A percentile compares a stretch with the other conserved stretches of the same genome.
These are phyloP conservation scores for Meta bourneti DNA, from an alignment of 2,888 invertebrate species.

Conservation along the genomic window DNA sequence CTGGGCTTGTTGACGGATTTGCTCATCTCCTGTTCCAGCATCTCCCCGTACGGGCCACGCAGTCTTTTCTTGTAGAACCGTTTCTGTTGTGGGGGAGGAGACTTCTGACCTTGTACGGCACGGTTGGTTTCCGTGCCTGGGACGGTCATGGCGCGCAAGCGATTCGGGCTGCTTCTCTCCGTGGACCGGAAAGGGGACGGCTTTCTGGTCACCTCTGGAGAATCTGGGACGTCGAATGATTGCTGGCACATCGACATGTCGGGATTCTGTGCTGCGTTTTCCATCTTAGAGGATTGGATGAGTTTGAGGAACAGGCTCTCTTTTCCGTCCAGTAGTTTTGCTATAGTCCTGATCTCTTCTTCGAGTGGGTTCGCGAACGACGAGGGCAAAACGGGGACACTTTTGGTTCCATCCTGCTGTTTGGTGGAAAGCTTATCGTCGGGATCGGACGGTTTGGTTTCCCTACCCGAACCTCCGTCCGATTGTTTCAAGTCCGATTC, in stretches of 20 bases:
- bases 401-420: conserved; percentile 19
- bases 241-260: neutral
- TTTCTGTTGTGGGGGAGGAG: conserved; percentile 78
- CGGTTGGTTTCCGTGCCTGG: conserved; percentile 45
- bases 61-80: conserved; percentile 89
- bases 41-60: conserved; percentile 89
- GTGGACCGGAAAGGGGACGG: neutral
- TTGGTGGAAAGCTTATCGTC: neutral
- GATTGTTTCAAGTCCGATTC: conserved; percentile 3
- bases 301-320: conserved; percentile 66
- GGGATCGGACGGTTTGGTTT: neutral
- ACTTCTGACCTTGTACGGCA: neutral
- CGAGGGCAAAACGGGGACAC: conserved; percentile 30
- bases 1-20: conserved; percentile 82
- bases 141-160: conserved; percentile 62
- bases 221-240: neutral
- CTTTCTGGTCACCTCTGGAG: conserved; percentile 1
- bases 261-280: conserved; percentile 1
- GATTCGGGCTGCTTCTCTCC: conserved; percentile 56
- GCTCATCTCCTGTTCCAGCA: conserved; percentile 90
- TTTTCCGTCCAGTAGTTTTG: conserved; percentile 63
- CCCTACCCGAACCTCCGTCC: neutral
- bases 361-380: conserved; percentile 47
- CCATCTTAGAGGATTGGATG: conserved; percentile 61
- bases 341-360: conserved; percentile 67